Evolutionary conservation across 1,140 invertebrate genomes (phyloP).

Genomic region (Lucilia cuprina): DNA sequence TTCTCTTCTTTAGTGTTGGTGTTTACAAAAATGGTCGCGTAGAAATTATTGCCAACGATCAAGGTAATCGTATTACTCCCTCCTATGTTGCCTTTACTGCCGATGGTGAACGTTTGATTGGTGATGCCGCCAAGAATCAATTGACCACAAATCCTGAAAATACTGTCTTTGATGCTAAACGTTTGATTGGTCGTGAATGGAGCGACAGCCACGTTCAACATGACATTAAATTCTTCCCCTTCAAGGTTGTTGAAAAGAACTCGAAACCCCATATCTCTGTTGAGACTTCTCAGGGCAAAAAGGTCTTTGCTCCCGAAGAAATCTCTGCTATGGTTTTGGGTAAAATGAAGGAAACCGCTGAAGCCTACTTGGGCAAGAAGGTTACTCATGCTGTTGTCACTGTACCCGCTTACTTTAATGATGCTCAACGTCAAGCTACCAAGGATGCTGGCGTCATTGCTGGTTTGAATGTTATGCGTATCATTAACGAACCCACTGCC

Average conservation of each 20-base stretch:
- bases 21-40: constrained; percentile 98
- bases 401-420: constrained; percentile 98
- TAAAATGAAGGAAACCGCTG: constrained; percentile 98
- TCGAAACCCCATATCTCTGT: constrained; percentile 86
- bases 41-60: constrained; percentile 98
- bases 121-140: constrained; percentile 98
- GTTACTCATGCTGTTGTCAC: constrained; percentile 99
- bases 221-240: constrained; percentile 95
- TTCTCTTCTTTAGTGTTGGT: constrained; percentile 80
- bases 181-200: constrained; percentile 95
- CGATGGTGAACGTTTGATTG: constrained; percentile 95
- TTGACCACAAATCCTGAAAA: constrained; percentile 97
- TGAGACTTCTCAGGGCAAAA: constrained; percentile 78
- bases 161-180: constrained; percentile 95
- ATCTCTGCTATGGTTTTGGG: constrained; percentile 97
- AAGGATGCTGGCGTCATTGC: constrained; percentile 91
- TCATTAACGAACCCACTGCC: constrained; percentile 99
- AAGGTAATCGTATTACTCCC: constrained; percentile 97
- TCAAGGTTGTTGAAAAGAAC: constrained; percentile 83
- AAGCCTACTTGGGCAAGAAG: constrained; percentile 95
- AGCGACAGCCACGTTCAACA: constrained; percentile 87
- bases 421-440: constrained; percentile 96
- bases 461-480: constrained; percentile 96
- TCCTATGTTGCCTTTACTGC: constrained; percentile 96
- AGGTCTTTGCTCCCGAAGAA: constrained; percentile 95